Conservation (phyloP, 2,113 vertebrate species). For the Nesospiza acunhae region DNA sequence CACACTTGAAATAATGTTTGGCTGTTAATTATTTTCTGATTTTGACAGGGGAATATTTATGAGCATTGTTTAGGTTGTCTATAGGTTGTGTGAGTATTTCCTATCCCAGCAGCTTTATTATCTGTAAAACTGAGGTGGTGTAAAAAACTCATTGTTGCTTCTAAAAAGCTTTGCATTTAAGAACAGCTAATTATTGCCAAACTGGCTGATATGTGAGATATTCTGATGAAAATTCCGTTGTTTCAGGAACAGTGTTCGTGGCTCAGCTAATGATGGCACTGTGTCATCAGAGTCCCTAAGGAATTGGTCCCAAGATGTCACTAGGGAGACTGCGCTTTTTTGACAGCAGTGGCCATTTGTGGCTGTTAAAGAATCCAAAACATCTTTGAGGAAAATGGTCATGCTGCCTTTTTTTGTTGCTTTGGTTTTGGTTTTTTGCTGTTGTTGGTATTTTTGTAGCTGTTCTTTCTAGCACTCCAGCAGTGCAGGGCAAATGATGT, state of each 20-base stretch:
- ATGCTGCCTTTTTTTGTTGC: not conserved
- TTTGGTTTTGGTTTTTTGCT: not conserved
- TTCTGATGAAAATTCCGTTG: not conserved
- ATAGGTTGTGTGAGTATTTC: not conserved
- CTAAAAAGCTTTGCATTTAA: not conserved
- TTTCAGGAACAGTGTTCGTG: not conserved
- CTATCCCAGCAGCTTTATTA: not conserved
- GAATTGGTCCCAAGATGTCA: not conserved
- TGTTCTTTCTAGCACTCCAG: not conserved
- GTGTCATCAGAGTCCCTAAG: not conserved
- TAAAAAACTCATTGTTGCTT: not conserved
- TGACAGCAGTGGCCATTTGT: not conserved
- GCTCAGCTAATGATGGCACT: not conserved
- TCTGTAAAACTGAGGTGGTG: not conserved
- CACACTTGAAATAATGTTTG: not conserved
- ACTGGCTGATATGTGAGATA: not conserved
- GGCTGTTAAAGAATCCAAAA: not conserved
- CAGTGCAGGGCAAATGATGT: not conserved
- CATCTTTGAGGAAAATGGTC: not conserved
- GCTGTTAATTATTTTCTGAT: not conserved
- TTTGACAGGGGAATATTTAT: not conserved
- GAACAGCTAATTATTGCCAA: not conserved
- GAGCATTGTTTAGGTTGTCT: not conserved
- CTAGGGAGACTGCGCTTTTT: not conserved
- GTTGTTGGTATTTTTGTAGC: not conserved